Evolutionary conservation across 2,797 vertebrate species (phyloP).

Genomic region (Tragelaphus oryx): DNA sequence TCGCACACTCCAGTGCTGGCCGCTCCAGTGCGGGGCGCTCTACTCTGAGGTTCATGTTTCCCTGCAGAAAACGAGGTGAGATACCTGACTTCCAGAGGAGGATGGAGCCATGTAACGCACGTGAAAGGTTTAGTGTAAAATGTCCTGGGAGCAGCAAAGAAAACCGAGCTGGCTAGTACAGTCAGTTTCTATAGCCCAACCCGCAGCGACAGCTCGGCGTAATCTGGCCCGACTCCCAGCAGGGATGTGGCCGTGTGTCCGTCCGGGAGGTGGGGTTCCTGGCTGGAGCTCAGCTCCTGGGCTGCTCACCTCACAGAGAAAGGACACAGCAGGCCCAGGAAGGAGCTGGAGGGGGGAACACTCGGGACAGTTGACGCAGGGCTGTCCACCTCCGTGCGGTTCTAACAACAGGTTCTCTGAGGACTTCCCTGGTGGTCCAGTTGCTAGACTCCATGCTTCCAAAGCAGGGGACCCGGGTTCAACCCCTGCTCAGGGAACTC

Average conservation of each 20-base stretch:
- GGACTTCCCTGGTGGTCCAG: neutral
- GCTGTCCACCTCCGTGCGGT: too few species aligned
- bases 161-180: neutral
- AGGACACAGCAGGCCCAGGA: neutral
- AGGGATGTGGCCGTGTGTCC: neutral
- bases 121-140: neutral
- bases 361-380: accelerated
- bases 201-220: accelerated
- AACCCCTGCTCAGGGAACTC: neutral
- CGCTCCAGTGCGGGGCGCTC: too few species aligned
- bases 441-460: neutral
- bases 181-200: neutral
- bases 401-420: neutral
- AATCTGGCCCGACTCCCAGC: too few species aligned
- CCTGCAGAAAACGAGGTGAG: neutral
- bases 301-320: neutral
- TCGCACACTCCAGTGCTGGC: too few species aligned
- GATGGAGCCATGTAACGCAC: accelerated
- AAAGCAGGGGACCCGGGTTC: neutral
- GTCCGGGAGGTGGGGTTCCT: neutral
- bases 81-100: neutral
- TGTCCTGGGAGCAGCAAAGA: neutral
- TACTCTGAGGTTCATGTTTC: neutral
- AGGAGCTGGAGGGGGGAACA: too few species aligned
- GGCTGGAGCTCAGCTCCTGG: neutral